phyloP scores from a whole-genome alignment of 1,140 invertebrate genomes.

The Diuraphis noxia region DNA sequence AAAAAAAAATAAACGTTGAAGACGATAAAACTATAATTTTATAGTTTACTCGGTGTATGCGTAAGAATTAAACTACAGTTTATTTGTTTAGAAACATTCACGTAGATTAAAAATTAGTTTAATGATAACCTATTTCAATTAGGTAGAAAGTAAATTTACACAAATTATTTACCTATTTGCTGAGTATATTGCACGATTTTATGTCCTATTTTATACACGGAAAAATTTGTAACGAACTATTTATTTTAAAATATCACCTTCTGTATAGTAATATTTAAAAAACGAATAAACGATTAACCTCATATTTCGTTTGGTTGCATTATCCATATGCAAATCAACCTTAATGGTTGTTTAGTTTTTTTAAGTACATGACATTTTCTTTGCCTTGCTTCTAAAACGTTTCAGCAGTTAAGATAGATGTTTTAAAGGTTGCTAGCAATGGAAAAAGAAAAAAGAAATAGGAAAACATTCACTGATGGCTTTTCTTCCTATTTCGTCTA shows the following conservation, averaged over 20 bases:
- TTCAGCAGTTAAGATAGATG: constrained; percentile 28
- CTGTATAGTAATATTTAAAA: neutral
- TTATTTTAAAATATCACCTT: neutral
- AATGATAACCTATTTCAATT: neutral
- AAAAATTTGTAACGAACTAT: neutral
- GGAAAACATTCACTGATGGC: neutral
- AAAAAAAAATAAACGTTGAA: no score
- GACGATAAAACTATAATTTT: neutral
- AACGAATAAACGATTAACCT: neutral
- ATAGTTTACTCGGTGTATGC: neutral
- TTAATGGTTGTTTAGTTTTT: constrained; percentile 18
- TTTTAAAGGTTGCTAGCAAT: neutral
- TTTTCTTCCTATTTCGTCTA: neutral
- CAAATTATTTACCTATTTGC: neutral
- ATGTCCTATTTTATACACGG: no score
- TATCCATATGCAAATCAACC: constrained; percentile 37
- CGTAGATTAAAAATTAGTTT: neutral
- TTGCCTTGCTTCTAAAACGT: neutral
- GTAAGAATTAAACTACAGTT: neutral
- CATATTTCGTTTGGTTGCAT: neutral
- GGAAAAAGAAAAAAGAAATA: neutral
- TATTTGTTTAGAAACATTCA: neutral
- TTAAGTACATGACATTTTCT: neutral
- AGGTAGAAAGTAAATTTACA: neutral
- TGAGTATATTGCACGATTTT: neutral